These are phyloP conservation scores for Pseudomugil tenellus DNA, from an alignment of 2,797 vertebrate genomes.

Conservation along the genomic window DNA sequence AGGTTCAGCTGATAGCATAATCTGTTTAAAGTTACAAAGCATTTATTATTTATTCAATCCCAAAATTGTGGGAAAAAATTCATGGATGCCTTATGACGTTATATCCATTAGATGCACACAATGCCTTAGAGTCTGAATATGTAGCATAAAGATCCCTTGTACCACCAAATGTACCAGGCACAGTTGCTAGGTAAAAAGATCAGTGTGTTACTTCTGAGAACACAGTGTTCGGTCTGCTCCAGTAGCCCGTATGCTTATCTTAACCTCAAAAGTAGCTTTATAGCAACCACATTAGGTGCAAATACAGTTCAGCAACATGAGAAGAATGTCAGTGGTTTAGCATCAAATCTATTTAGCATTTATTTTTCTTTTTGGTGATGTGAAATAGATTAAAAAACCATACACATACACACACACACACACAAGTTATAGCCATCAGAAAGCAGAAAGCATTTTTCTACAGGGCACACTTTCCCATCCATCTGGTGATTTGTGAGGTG, in stretches of 20 bases:
- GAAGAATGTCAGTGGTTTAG: neutral
- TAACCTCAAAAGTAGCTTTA: neutral
- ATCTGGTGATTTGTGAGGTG: slow-evolving; percentile 2
- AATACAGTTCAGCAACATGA: neutral
- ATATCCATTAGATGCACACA: neutral
- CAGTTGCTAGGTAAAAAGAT: neutral
- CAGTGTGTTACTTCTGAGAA: neutral
- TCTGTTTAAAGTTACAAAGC: neutral
- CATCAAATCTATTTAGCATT: neutral
- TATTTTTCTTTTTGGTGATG: neutral
- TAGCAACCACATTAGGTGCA: neutral
- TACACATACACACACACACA: neutral
- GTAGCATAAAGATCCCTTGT: neutral
- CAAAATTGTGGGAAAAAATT: neutral
- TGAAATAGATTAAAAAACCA: neutral
- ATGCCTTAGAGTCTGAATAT: neutral
- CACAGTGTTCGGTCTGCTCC: slow-evolving; percentile 1
- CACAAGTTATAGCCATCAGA: neutral
- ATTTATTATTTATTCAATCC: neutral
- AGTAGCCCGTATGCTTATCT: neutral
- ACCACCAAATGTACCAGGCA: slow-evolving; percentile 6
- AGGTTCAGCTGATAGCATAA: neutral
- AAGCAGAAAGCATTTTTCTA: neutral
- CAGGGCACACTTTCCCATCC: neutral
- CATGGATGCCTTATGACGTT: neutral